A percentile compares a stretch with the other conserved stretches of the same genome.
These are phyloP conservation scores for Hypolimnas misippus DNA, from an alignment of 2,888 invertebrate species.

Conservation along the genomic window DNA sequence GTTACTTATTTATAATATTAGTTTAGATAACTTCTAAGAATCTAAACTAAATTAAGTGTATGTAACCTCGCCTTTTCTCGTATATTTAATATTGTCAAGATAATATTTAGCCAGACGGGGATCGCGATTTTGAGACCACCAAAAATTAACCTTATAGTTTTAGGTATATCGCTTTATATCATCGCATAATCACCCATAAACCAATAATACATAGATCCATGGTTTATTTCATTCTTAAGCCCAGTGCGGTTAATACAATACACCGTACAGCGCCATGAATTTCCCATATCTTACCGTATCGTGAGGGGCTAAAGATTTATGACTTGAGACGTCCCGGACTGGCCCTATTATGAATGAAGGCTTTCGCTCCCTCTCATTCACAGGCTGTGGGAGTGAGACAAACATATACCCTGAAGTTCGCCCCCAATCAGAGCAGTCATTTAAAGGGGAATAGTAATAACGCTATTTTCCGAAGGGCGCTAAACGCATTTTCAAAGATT, in stretches of 20 bases:
- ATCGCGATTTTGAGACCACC: too few relatives aligned
- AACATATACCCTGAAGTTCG: conserved; percentile 17
- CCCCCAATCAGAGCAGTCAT: conserved; percentile 50
- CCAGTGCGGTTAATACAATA: conserved; percentile 37
- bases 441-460: conserved; percentile 55
- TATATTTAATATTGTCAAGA: too few relatives aligned
- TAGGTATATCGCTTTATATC: too few relatives aligned
- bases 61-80: too few relatives aligned
- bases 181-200: not conserved
- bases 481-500: conserved; percentile 50
- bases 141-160: too few relatives aligned
- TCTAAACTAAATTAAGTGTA: too few relatives aligned
- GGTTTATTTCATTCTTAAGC: conserved; percentile 20
- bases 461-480: conserved; percentile 54
- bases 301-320: conserved; percentile 66
- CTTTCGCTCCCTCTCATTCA: conserved; percentile 35
- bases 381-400: conserved; percentile 42
- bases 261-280: conserved; percentile 46
- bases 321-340: conserved; percentile 46
- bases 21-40: too few relatives aligned
- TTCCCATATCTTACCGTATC: conserved; percentile 45
- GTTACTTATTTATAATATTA: too few relatives aligned
- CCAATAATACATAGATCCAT: not conserved
- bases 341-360: conserved; percentile 38
- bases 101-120: too few relatives aligned